Base-by-base conservation (phyloP, 2,113 vertebrate species). In the Pipra filicauda region DNA sequence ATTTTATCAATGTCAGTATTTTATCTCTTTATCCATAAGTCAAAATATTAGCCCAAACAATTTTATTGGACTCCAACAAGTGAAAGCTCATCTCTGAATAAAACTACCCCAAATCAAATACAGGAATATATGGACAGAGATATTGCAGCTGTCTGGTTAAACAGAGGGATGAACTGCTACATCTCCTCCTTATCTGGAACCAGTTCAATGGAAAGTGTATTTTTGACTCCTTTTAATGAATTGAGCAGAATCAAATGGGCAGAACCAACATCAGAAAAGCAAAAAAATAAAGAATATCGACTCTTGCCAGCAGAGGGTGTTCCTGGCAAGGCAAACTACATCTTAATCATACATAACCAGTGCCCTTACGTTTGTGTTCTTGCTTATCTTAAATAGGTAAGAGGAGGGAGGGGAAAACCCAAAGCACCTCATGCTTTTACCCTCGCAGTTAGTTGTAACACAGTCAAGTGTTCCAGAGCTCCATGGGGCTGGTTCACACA, bases 201-300 rank as follows among this genome's bases (percentile, higher is more conserved):
- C 41, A 30, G 20, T 48, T 59, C 30, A 85, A 30, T 4, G 2
- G 30, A 33, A 84, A 28, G 6, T 17, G 1, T 20, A 9, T 11
- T 51, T 69, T 37, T 26, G 26, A 39, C 9, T 57, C 21, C 19
- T 43, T 4, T 0, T 9, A 43, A 44, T 18, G 14, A 58, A 41
- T 1, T 3, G 30, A 23, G 7, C 24, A 57, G 16, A 55, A 28
- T 28, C 26, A 67, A 43, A 44, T 0, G 0, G 11, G 15, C 19
- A 62, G 5, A 49, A 39, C 12, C 1, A 71, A 15, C 5, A 26
- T 5, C 10, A 37, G 61, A 51, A 61, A 33, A 8, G 19, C 8
- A 52, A 66, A 52, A 37, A 44, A 43, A 61, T 17, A 15, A 14
- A 65, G 62, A 49, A 12, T 11, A 30, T 2, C 6, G 64, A 9